Evolutionary conservation across 2,113 vertebrate species (phyloP), one percentile per base, ranked within the genome.

Genomic region (Trematocara macrostoma): DNA sequence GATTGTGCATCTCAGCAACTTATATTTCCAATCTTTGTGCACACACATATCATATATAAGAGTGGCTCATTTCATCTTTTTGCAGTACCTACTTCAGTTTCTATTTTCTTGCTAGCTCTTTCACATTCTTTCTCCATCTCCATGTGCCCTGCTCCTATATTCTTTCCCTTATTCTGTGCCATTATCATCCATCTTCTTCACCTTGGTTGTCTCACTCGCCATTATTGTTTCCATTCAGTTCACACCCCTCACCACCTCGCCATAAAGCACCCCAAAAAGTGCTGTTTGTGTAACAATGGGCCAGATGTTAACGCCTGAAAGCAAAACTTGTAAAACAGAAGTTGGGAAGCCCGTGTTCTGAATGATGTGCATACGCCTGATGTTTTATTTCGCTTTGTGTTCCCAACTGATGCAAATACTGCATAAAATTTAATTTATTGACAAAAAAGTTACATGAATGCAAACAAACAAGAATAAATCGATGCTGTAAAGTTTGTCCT

Each of bases 121-220:
- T 81, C 16, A 67, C 26, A 31, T 79, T 74, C 45, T 56, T 31
- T 52, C 61, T 78, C 64, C 3, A 15, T 42, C 31, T 78, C 29
- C 3, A 1, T 47, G 51, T 84, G 84, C 59, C 84, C 79, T 20
- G 10, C 69, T 80, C 18, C 7, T 71, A 89, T 64, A 89, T 61
- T 56, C 26, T 47, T 61, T 55, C 16, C 29, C 42, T 88, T 84
- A 81, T 83, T 45, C 35, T 31, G 81, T 81, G 23, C 88, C 84
- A 92, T 93, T 87, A 87, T 88, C 88, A 90, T 91, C 89, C 80
- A 87, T 93, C 91, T 92, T 88, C 82, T 78, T 90, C 88, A 88
- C 90, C 90, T 90, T 82, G 83, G 69, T 79, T 80, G 91, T 84
- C 88, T 67, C 29, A 2, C 38, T 78, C 10, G 82, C 82, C 83